Evolutionary conservation across 2,797 vertebrate species (phyloP), one percentile per base, ranked within the genome.

Genomic region (Anabas testudineus): DNA sequence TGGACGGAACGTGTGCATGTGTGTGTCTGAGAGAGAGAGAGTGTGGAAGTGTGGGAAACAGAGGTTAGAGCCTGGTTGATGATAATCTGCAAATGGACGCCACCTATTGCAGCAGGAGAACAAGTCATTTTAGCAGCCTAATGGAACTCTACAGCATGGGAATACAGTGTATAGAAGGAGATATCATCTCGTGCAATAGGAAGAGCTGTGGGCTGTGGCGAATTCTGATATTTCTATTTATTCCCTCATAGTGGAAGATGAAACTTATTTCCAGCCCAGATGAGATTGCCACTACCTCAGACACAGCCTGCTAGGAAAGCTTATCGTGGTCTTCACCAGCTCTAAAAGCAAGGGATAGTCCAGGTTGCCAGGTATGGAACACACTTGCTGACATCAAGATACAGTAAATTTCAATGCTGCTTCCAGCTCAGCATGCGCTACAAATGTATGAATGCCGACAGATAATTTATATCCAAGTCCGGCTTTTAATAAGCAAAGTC

Each of bases 31-130:
- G 42, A 14, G 46, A 37, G 42, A 14, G 46, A 28, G 48, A 2
- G 54, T 36, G 42, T 7, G 51, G 1, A 19, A 30, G 77, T 39
- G 52, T 76, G 56, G 74, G 66, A 76, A 85, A 59, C 28, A 0
- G 71, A 84, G 81, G 80, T 81, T 83, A 81, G 83, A 30, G 30
- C 77, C 71, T 13, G 43, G 47, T 81, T 71, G 48, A 76, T 88
- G 88, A 92, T 88, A 89, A 90, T 90, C 91, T 86, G 78, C 76
- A 88, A 90, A 88, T 81, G 84, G 85, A 87, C 72, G 63, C 79
- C 84, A 83, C 80, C 83, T 88, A 84, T 86, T 83, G 77, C 87
- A 68, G 78, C 72, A 19, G 73, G 74, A 80, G 79, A 80, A 86
- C 85, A 83, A 89, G 86, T 88, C 85, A 87, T 90, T 91, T 90